Evolutionary conservation across 2,113 vertebrate species (phyloP).

Genomic region (Excalfactoria chinensis): DNA sequence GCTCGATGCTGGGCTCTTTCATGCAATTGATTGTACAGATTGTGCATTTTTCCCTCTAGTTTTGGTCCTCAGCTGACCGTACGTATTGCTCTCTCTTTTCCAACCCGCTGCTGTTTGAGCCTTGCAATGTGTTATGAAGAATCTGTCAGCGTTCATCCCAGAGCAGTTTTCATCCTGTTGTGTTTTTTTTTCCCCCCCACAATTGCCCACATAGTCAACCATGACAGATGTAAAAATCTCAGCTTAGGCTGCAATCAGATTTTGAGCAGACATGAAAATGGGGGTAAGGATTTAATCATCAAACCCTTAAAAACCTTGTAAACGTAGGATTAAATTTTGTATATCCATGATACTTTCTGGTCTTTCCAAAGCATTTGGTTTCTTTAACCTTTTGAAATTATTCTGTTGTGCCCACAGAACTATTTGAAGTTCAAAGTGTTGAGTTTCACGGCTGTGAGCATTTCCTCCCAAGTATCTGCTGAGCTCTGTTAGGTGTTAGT

Average conservation of each 20-base stretch:
- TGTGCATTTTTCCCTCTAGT: background rate
- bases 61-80: constrained; percentile 49
- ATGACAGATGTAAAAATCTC: background rate
- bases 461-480: background rate
- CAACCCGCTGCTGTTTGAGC: constrained; percentile 31
- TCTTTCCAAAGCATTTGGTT: constrained; percentile 16
- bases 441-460: background rate
- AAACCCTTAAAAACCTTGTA: constrained; percentile 23
- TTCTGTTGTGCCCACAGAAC: background rate
- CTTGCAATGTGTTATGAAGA: constrained; percentile 59
- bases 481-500: background rate
- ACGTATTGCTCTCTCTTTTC: constrained; percentile 46
- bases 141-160: constrained; percentile 26
- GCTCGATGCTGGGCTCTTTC: constrained; percentile 55
- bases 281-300: constrained; percentile 46
- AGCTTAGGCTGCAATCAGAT: constrained; percentile 5
- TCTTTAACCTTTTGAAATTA: background rate
- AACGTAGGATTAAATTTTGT: background rate
- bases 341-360: background rate
- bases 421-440: background rate
- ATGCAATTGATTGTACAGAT: constrained; percentile 41
- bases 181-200: constrained; percentile 20
- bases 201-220: constrained; percentile 35
- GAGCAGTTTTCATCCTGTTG: constrained; percentile 35
- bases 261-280: background rate